Percentiles rank a stretch among this genome's conserved stretches.
Evolutionary conservation across 2,888 invertebrate species (phyloP).

Genomic region (Epistrophe grossulariae): DNA sequence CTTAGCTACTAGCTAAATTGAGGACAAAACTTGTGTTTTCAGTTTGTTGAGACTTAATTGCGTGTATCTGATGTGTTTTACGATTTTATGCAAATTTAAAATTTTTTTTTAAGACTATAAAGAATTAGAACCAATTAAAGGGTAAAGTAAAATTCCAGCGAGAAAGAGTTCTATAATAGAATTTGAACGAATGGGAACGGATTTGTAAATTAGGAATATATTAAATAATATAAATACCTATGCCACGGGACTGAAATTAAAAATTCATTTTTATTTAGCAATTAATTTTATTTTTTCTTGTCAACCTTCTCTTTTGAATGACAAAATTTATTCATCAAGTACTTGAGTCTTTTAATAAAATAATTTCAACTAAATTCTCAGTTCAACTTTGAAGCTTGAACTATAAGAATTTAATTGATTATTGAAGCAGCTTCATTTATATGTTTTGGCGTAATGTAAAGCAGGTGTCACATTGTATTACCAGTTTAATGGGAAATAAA

Average conservation of each 20-base stretch:
- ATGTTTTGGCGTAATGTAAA: too few species aligned
- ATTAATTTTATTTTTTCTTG: neutral
- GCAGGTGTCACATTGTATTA: too few species aligned
- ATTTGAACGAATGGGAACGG: neutral
- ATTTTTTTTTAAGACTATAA: neutral
- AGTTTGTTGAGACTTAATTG: conserved; percentile 11
- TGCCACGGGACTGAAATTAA: neutral
- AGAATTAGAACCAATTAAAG: conserved; percentile 2
- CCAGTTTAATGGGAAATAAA: too few species aligned
- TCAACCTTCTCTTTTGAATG: too few species aligned
- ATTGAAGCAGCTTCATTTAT: too few species aligned
- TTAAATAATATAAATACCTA: neutral
- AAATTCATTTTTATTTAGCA: neutral
- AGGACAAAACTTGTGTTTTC: conserved; percentile 51
- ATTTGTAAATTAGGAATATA: neutral
- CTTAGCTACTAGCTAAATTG: conserved; percentile 42
- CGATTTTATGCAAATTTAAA: conserved; percentile 17
- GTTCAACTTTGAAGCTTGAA: too few species aligned
- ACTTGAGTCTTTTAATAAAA: too few species aligned
- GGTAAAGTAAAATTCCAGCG: neutral
- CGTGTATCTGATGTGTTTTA: conserved; percentile 14
- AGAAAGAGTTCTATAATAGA: neutral
- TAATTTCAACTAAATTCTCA: too few species aligned
- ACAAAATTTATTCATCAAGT: too few species aligned
- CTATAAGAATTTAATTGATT: too few species aligned